Conservation (phyloP, 2,797 vertebrate species). For the Ptychobarbus kaznakovi region DNA sequence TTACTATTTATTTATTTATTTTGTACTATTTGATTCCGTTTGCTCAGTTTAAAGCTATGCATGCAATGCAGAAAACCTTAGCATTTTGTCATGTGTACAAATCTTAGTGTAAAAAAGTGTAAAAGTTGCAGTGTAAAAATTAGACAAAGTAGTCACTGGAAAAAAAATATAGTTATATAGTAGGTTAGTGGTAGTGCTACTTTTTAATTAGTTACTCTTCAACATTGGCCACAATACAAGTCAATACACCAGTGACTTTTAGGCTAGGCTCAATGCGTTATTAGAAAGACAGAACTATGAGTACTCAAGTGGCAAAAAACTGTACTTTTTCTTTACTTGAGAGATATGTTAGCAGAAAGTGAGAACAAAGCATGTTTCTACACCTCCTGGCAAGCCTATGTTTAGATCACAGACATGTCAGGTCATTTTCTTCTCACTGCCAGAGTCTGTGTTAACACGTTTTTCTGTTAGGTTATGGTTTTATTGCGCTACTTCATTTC, state of each 20-base stretch:
- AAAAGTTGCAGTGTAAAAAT: not conserved
- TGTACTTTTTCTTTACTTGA: not conserved
- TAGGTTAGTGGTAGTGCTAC: not conserved
- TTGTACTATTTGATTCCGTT: not conserved
- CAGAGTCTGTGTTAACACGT: slow-evolving; percentile 20
- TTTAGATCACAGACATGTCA: slow-evolving; percentile 47
- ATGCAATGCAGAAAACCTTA: not conserved
- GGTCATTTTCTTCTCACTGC: slow-evolving; percentile 39
- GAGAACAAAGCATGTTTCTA: not conserved
- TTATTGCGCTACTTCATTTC: slow-evolving; percentile 6
- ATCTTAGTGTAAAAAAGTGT: not conserved
- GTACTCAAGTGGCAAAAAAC: not conserved
- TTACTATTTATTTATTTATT: not conserved
- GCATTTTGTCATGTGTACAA: not conserved
- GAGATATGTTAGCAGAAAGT: slow-evolving; percentile 13
- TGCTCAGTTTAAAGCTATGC: not conserved
- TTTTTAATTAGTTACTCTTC: not conserved
- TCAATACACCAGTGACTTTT: slow-evolving; percentile 8
- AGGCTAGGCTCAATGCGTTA: not conserved
- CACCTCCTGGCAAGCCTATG: slow-evolving; percentile 34
- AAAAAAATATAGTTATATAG: not conserved
- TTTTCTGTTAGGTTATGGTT: slow-evolving; percentile 31
- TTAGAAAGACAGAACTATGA: not conserved
- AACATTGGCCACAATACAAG: not conserved
- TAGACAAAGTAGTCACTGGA: not conserved